These are phyloP conservation scores for Axis porcinus DNA, from an alignment of 2,113 vertebrate genomes.

Conservation along the genomic window DNA sequence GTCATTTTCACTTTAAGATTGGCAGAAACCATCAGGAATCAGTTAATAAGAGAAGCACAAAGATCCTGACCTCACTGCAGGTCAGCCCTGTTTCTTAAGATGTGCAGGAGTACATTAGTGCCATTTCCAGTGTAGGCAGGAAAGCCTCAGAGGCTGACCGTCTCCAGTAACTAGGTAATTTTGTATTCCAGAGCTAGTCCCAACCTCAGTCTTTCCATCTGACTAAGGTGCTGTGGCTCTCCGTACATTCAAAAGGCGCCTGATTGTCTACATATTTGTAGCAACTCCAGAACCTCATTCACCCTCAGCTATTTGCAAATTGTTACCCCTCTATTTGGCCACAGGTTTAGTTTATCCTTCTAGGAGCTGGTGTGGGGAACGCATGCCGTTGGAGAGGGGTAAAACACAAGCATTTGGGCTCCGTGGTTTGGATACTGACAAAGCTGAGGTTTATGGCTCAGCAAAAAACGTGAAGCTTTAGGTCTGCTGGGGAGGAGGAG, in stretches of 20 bases:
- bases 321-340: not conserved
- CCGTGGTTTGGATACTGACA: not conserved
- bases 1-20: not conserved
- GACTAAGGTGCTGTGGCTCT: not conserved
- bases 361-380: not conserved
- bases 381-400: not conserved
- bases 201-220: not conserved
- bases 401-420: not conserved
- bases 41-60: not conserved
- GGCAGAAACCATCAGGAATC: not conserved
- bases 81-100: not conserved
- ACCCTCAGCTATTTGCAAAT: conserved; percentile 27
- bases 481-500: not conserved
- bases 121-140: not conserved
- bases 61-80: not conserved
- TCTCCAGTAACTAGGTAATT: not conserved
- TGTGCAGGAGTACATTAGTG: not conserved
- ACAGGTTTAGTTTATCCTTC: not conserved
- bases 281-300: not conserved
- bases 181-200: not conserved
- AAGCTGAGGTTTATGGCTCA: not conserved
- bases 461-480: not conserved
- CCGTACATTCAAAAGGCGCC: not conserved
- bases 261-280: conserved; percentile 20
- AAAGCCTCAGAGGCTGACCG: not conserved